Evolutionary conservation across 2,797 vertebrate genomes (phyloP).

Genomic region (Pseudomugil gertrudae): DNA sequence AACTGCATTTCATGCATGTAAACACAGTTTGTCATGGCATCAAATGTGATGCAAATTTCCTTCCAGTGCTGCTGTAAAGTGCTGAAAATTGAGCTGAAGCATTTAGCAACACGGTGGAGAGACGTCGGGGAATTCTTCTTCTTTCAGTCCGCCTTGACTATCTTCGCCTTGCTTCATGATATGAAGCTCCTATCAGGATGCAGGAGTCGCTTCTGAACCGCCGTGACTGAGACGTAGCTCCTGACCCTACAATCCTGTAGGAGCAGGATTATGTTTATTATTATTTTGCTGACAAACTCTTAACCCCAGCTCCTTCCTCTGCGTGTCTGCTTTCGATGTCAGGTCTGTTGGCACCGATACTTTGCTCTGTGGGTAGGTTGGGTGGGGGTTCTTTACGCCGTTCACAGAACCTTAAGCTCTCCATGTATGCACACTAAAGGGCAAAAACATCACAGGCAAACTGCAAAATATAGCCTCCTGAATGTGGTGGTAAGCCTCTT

Average conservation of each 20-base stretch:
- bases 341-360: background rate
- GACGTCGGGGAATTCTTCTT: background rate
- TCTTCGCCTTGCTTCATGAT: background rate
- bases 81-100: constrained; percentile 21
- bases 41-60: constrained; percentile 8
- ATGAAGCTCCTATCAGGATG: background rate
- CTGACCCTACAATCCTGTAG: background rate
- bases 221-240: background rate
- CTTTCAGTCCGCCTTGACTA: background rate
- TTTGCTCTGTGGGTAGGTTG: background rate
- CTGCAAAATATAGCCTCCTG: background rate
- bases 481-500: background rate
- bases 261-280: background rate
- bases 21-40: constrained; percentile 11
- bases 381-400: background rate
- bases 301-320: background rate
- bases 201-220: background rate
- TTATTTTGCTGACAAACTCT: background rate
- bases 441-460: background rate
- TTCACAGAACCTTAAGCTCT: background rate
- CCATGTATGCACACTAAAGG: background rate
- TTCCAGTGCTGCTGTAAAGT: background rate
- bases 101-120: background rate
- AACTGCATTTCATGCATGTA: constrained; percentile 7
- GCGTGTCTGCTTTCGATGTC: background rate